Evolutionary conservation across 2,113 vertebrate genomes (phyloP).

Genomic region (Psittacara wagleri): DNA sequence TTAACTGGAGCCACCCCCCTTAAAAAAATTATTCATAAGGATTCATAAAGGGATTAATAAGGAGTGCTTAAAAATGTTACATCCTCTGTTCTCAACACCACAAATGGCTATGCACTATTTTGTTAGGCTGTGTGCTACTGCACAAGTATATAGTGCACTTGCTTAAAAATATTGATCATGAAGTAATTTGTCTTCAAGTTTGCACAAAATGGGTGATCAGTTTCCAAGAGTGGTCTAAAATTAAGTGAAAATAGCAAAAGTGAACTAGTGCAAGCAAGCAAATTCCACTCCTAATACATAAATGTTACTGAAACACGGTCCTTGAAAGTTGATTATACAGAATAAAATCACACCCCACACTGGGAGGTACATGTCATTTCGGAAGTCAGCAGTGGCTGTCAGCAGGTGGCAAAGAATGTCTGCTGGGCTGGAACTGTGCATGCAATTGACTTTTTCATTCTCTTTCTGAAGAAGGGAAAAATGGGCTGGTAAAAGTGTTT

Average conservation of each 20-base stretch:
- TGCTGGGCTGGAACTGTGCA: not conserved
- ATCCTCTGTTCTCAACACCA: not conserved
- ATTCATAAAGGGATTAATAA: not conserved
- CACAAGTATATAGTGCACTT: not conserved
- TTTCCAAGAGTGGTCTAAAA: not conserved
- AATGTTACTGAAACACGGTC: not conserved
- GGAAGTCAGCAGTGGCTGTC: not conserved
- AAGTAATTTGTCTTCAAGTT: not conserved
- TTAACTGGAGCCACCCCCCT: not conserved
- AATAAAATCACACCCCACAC: not conserved
- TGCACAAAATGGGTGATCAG: not conserved
- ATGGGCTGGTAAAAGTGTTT: not conserved
- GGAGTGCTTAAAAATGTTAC: not conserved
- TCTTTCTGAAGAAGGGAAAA: not conserved
- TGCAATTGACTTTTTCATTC: not conserved
- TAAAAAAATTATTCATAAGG: not conserved
- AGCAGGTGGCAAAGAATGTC: not conserved
- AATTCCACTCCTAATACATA: not conserved
- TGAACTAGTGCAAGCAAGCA: not conserved
- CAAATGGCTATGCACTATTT: not conserved
- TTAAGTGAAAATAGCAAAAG: not conserved
- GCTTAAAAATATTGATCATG: not conserved
- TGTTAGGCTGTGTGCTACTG: not conserved
- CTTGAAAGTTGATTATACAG: not conserved
- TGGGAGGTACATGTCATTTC: not conserved